These are phyloP conservation scores for Esox masquinongy DNA, from an alignment of 2,797 vertebrate species.

Conservation along the genomic window DNA sequence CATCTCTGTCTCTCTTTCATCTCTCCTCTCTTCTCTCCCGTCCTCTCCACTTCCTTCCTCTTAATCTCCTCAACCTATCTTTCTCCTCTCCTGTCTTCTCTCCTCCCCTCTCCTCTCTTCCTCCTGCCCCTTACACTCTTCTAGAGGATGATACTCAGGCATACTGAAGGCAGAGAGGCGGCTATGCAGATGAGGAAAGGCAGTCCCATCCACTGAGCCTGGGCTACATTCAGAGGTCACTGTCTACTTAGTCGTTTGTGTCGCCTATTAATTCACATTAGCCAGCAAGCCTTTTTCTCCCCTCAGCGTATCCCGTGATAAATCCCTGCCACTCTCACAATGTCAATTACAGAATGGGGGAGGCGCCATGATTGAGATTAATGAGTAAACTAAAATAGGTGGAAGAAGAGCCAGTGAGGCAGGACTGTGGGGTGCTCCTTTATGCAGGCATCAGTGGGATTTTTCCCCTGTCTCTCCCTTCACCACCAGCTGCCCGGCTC, in stretches of 20 bases:
- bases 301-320: not conserved
- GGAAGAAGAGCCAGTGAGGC: not conserved
- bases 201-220: not conserved
- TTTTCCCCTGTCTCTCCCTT: not conserved
- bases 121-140: not conserved
- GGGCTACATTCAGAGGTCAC: not conserved
- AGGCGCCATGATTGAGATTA: not conserved
- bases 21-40: not conserved
- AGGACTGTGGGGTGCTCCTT: conserved; percentile 7
- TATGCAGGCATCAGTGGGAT: not conserved
- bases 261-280: not conserved
- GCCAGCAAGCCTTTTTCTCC: not conserved
- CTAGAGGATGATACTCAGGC: not conserved
- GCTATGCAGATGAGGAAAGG: not conserved
- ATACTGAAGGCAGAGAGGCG: not conserved
- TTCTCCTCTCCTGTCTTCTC: not conserved
- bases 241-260: not conserved
- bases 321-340: conserved; percentile 1
- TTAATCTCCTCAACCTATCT: not conserved
- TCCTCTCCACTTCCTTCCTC: not conserved
- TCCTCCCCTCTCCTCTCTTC: not conserved
- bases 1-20: not conserved
- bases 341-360: not conserved
- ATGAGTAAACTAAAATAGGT: not conserved
- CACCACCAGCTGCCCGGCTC: not conserved